phyloP scores from a whole-genome alignment of 2,797 vertebrate genomes.

The Phalanger gymnotis region DNA sequence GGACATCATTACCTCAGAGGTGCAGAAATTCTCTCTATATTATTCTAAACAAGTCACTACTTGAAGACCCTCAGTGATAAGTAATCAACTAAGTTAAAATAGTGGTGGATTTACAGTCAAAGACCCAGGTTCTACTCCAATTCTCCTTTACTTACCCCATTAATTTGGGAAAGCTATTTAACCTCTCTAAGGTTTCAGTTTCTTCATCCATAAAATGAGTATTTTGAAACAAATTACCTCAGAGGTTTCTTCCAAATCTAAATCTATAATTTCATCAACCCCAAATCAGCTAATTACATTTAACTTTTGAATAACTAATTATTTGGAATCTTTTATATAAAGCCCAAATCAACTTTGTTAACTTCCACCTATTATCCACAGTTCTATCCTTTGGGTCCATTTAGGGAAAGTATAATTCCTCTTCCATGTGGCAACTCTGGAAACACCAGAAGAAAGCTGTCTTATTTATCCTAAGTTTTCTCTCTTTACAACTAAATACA shows the following conservation, averaged over 20 bases:
- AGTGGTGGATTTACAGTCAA: background rate
- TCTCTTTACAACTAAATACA: background rate
- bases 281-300: background rate
- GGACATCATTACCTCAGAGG: background rate
- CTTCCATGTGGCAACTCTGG: background rate
- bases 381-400: background rate
- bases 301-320: background rate
- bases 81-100: background rate
- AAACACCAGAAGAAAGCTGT: background rate
- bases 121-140: background rate
- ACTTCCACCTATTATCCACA: background rate
- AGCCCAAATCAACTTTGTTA: background rate
- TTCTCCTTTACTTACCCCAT: background rate
- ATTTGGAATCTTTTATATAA: background rate
- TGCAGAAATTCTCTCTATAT: background rate
- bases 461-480: background rate
- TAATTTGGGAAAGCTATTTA: background rate
- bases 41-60: background rate
- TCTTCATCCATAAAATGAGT: background rate
- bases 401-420: background rate
- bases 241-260: background rate
- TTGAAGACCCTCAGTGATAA: background rate
- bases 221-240: background rate
- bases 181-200: background rate
- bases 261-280: background rate